Evolutionary conservation across 1,140 invertebrate genomes (phyloP).

Genomic region (Drosophila nigromelanica): DNA sequence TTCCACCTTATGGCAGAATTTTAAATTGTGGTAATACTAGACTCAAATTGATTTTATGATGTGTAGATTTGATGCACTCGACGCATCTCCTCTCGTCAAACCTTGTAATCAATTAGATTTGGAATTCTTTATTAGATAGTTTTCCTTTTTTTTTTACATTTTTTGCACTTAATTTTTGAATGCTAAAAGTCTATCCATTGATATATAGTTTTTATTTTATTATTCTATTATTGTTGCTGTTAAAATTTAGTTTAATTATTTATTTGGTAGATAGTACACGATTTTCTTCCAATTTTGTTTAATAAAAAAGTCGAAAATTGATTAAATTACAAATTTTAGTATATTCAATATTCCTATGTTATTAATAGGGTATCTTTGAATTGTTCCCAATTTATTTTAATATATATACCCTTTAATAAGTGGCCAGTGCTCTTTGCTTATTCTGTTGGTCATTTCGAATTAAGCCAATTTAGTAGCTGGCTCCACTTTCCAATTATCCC

Average conservation of each 20-base stretch:
- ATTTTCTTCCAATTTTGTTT: no score
- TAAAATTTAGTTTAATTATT: no score
- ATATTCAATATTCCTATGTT: no score
- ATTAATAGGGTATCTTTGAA: no score
- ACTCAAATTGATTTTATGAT: slow-evolving; percentile 66
- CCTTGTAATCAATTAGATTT: neutral
- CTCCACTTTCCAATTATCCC: slow-evolving; percentile 48
- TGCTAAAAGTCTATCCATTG: no score
- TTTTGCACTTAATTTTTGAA: no score
- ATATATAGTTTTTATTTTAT: no score
- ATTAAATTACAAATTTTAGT: no score
- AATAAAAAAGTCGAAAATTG: no score
- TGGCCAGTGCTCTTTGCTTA: neutral
- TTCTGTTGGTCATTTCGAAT: slow-evolving; percentile 14
- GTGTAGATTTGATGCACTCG: slow-evolving; percentile 52
- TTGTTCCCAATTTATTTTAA: neutral
- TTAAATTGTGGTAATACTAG: slow-evolving; percentile 40
- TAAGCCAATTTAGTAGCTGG: slow-evolving; percentile 30
- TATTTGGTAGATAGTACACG: no score
- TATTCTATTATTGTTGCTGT: no score
- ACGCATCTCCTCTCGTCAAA: neutral
- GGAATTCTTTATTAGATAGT: neutral
- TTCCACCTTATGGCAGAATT: slow-evolving; percentile 46
- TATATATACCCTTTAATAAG: neutral
- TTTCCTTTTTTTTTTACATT: no score